These are phyloP conservation scores for Opisthocomus hoazin DNA, from an alignment of 2,113 vertebrate genomes.

Conservation along the genomic window DNA sequence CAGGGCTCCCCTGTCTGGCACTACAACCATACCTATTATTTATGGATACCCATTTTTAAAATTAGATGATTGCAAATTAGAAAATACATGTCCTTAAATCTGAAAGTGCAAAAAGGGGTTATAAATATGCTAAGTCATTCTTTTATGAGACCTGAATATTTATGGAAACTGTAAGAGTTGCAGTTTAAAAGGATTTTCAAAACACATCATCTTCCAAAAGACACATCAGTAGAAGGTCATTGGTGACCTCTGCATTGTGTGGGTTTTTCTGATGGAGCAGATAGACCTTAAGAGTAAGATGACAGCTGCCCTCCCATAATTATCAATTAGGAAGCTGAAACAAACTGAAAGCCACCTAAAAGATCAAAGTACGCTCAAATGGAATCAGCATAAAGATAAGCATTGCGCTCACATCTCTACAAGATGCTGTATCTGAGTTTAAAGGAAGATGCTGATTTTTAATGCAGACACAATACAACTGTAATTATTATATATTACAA, in stretches of 20 bases:
- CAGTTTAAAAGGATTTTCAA: conserved; percentile 48
- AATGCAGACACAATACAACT: conserved; percentile 4
- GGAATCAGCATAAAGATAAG: not conserved
- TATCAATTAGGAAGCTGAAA: conserved; percentile 4
- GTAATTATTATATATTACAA: not conserved
- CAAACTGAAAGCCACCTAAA: conserved; percentile 24
- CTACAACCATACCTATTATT: conserved; percentile 35
- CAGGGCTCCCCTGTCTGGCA: conserved; percentile 9
- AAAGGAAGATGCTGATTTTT: not conserved
- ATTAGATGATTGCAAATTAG: conserved; percentile 45
- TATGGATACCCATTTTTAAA: conserved; percentile 29
- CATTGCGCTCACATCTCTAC: not conserved
- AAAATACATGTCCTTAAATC: conserved; percentile 37
- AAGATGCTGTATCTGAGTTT: not conserved
- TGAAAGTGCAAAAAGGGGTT: conserved; percentile 40
- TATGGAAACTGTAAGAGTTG: not conserved
- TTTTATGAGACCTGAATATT: conserved; percentile 65
- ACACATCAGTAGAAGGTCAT: conserved; percentile 34
- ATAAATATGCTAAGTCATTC: conserved; percentile 60
- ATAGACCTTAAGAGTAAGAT: conserved; percentile 4
- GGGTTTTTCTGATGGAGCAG: not conserved
- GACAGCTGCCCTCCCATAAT: conserved; percentile 23
- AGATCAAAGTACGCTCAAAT: not conserved
- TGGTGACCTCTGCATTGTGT: conserved; percentile 16
- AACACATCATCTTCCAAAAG: conserved; percentile 44